Conservation (phyloP, 2,888 invertebrate genomes). For the Ypsolopha scabrella region DNA sequence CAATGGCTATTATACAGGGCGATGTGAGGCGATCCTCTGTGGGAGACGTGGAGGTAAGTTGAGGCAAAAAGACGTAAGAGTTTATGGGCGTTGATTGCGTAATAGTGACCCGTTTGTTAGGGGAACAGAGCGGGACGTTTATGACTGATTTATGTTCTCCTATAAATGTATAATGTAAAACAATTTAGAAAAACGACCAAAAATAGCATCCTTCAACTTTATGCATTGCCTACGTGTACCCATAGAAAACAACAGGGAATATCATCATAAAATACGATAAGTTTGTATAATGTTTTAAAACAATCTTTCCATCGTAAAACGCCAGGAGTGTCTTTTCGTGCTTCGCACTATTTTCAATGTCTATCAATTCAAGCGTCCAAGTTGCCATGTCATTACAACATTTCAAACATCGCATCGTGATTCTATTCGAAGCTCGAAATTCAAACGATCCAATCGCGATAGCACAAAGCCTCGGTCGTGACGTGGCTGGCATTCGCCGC, state of each 20-base stretch:
- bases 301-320: too few relatives aligned
- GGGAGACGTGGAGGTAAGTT: conserved; percentile 29
- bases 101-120: conserved; percentile 41
- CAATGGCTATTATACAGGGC: conserved; percentile 52
- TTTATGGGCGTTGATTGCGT: conserved; percentile 56
- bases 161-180: background rate
- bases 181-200: too few relatives aligned
- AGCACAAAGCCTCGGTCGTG: conserved; percentile 59
- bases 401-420: conserved; percentile 38
- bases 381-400: conserved; percentile 13
- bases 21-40: conserved; percentile 31
- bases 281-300: too few relatives aligned
- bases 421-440: conserved; percentile 49
- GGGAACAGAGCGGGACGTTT: conserved; percentile 26
- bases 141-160: conserved; percentile 21
- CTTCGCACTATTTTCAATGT: background rate
- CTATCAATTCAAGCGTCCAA: background rate
- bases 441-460: conserved; percentile 49
- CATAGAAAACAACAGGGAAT: too few relatives aligned
- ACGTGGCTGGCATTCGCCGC: conserved; percentile 69
- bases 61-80: conserved; percentile 40
- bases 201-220: too few relatives aligned
- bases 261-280: too few relatives aligned
- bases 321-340: background rate
- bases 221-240: too few relatives aligned